Evolutionary conservation across 2,797 vertebrate species (phyloP).

Genomic region (Jordanella pulchra): DNA sequence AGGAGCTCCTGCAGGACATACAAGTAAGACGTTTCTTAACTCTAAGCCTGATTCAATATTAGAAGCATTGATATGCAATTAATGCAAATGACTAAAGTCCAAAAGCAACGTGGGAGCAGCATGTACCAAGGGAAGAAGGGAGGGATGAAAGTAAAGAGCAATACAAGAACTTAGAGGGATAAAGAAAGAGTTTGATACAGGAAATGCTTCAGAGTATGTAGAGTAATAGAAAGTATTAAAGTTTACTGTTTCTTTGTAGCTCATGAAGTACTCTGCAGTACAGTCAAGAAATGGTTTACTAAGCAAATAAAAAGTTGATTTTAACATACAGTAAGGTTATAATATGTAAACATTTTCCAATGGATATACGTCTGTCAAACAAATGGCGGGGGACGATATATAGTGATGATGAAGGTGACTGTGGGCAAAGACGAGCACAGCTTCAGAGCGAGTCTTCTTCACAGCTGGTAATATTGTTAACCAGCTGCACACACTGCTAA

Average conservation of each 20-base stretch:
- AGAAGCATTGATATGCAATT: background rate
- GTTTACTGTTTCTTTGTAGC: background rate
- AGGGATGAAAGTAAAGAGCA: background rate
- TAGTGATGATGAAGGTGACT: too few relatives aligned
- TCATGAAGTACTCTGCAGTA: background rate
- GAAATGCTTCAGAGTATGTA: background rate
- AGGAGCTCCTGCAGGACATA: constrained; percentile 95
- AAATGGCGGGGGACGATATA: too few relatives aligned
- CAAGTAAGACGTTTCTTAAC: constrained; percentile 78
- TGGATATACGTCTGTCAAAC: too few relatives aligned
- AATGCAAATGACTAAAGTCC: background rate
- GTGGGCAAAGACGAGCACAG: too few relatives aligned
- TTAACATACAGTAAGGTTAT: too few relatives aligned
- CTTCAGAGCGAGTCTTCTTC: too few relatives aligned
- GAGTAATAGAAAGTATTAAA: background rate
- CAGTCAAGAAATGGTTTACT: background rate
- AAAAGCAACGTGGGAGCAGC: background rate
- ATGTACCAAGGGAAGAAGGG: background rate
- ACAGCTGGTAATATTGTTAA: too few relatives aligned
- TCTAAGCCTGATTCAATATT: constrained; percentile 8
- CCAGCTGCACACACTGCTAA: too few relatives aligned
- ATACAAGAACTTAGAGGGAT: background rate
- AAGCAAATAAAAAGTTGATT: background rate
- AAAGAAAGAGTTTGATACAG: background rate
- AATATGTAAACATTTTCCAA: too few relatives aligned